Evolutionary conservation across 1,140 invertebrate genomes (phyloP), one percentile per base, ranked within the genome.

Genomic region (Streblospio benedicti): DNA sequence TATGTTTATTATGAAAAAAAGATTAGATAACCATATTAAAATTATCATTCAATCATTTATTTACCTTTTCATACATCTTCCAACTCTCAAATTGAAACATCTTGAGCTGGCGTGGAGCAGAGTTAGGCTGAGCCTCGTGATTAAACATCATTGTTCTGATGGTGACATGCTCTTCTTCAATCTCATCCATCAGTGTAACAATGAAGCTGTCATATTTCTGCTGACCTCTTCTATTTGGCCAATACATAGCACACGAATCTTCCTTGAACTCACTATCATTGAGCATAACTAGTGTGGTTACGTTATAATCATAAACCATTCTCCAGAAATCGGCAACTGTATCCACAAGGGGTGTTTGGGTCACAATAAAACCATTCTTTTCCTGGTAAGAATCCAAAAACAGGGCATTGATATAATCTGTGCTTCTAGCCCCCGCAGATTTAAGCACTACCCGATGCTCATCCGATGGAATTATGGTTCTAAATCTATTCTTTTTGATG

Each of bases 241-340:
- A 72, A 41, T 76, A 77, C 33, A 71, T 64, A 12, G 67, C 73
- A 38, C 67, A 69, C 9, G 72, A 69, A 49, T 74, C 71, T 27
- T 74, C 71, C 27, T 70, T 65, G 47, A 70, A 61, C 28, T 63
- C 65, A 41, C 57, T 69, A 14, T 44, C 61, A 51, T 67, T 57
- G 68, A 78, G 66, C 70, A 72, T 72, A 14, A 76, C 72, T 20
- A 78, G 71, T 2, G 69, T 71, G 6, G 51, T 52, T 6, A 76
- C 65, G 28, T 71, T 59, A 30, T 73, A 63, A 32, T 78, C 74
- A 54, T 73, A 77, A 5, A 78, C 65, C 23, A 78, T 62, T 45
- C 69, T 69, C 76, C 76, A 78, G 64, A 78, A 77, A 64, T 78
- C 76, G 14, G 68, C 61, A 14, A 78, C 65, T 6, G 76, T 77